phyloP scores from a whole-genome alignment of 2,888 invertebrate genomes.

The Tenthredo mesomela region DNA sequence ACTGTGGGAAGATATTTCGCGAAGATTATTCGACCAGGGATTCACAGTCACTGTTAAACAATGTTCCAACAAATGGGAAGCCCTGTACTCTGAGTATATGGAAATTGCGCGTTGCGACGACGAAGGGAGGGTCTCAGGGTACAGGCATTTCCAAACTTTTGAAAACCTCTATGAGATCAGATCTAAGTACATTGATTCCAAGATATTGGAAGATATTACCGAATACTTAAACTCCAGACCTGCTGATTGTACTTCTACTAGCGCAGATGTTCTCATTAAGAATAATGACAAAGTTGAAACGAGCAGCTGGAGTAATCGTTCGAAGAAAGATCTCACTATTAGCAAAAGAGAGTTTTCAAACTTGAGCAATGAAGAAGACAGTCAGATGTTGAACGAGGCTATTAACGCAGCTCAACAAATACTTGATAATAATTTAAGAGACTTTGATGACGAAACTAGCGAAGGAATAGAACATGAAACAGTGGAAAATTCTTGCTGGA shows the following conservation, averaged over 20 bases:
- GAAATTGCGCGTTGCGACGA: background rate
- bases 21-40: background rate
- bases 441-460: background rate
- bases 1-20: constrained; percentile 36
- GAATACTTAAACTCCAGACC: constrained; percentile 11
- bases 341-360: background rate
- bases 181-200: constrained; percentile 27
- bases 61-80: constrained; percentile 6
- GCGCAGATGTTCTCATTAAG: background rate
- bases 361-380: constrained; percentile 20
- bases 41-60: background rate
- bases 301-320: background rate
- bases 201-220: constrained; percentile 23
- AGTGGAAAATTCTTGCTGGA: background rate
- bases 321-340: background rate
- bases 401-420: constrained; percentile 8
- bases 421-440: background rate
- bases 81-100: constrained; percentile 21
- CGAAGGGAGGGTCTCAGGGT: background rate
- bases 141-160: background rate
- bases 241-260: background rate
- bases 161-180: background rate
- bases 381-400: constrained; percentile 9
- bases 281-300: background rate
- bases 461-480: background rate